Evolutionary conservation across 2,797 vertebrate species (phyloP).

Genomic region (Myripristis murdjan): DNA sequence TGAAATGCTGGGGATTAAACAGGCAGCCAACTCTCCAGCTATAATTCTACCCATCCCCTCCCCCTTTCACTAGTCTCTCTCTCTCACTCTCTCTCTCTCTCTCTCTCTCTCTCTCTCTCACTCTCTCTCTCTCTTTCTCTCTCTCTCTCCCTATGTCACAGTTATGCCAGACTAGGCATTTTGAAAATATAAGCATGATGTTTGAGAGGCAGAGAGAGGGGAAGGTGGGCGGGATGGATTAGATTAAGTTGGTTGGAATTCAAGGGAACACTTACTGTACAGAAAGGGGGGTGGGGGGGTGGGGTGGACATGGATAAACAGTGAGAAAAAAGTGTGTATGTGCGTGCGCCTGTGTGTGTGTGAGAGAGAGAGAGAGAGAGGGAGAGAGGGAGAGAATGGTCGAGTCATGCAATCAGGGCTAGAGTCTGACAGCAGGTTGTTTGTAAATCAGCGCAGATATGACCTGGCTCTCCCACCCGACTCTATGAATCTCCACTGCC

Average conservation of each 20-base stretch:
- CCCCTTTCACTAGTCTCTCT: constrained; percentile 15
- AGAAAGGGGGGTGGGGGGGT: too few relatives aligned
- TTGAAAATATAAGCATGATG: constrained; percentile 62
- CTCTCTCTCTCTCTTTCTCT: constrained; percentile 15
- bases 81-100: constrained; percentile 21
- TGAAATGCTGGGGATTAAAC: constrained; percentile 85
- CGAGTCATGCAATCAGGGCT: constrained; percentile 71
- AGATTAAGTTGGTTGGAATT: constrained; percentile 73
- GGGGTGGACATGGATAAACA: constrained; percentile 48
- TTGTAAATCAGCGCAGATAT: constrained; percentile 61
- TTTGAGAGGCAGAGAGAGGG: constrained; percentile 55
- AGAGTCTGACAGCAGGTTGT: constrained; percentile 64
- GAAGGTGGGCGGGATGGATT: constrained; percentile 68
- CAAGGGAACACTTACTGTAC: constrained; percentile 65
- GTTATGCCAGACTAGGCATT: constrained; percentile 72
- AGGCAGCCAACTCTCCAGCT: constrained; percentile 69
- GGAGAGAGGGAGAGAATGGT: constrained; percentile 60
- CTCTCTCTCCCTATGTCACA: too few relatives aligned
- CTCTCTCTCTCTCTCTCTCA: constrained; percentile 13
- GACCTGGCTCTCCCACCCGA: constrained; percentile 52
- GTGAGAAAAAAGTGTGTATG: constrained; percentile 24
- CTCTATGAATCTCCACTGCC: constrained; percentile 43
- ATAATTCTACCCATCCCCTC: constrained; percentile 69
- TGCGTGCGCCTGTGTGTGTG: constrained; percentile 29
- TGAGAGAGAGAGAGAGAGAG: constrained; percentile 30